Percentiles rank a stretch among this genome's conserved stretches.
phyloP scores from a whole-genome alignment of 2,888 invertebrate genomes.

The Odontocolon sp. region DNA sequence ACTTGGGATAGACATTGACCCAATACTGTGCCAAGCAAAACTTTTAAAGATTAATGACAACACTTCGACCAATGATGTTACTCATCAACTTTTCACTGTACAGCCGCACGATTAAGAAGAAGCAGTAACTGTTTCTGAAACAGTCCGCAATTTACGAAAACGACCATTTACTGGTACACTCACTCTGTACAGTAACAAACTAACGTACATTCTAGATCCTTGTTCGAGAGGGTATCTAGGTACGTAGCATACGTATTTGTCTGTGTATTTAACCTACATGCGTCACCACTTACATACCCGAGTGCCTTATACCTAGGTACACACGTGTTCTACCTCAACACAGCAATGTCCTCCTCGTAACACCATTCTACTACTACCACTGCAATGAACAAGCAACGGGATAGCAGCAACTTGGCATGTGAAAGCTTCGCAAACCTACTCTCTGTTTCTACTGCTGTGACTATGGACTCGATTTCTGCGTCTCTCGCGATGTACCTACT shows the following conservation, averaged over 20 bases:
- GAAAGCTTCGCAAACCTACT: slow-evolving; percentile 36
- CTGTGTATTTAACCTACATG: slow-evolving; percentile 59
- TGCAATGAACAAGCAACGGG: slow-evolving; percentile 31
- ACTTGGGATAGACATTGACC: no score
- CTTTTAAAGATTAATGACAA: no score
- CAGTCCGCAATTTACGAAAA: slow-evolving; percentile 3
- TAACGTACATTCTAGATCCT: slow-evolving; percentile 47
- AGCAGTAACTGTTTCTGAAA: no score
- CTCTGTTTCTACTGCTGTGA: not conserved
- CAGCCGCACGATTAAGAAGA: no score
- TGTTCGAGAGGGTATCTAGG: slow-evolving; percentile 19
- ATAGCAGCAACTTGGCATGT: slow-evolving; percentile 47
- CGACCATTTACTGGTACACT: slow-evolving; percentile 13
- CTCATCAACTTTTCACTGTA: no score
- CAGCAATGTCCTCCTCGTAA: slow-evolving; percentile 25
- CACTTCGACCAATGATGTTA: no score
- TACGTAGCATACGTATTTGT: slow-evolving; percentile 45
- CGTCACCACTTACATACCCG: slow-evolving; percentile 53
- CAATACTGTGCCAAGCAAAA: no score
- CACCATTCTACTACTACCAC: not conserved
- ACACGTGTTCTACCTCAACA: slow-evolving; percentile 23
- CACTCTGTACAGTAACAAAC: slow-evolving; percentile 1
- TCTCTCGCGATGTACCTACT: not conserved
- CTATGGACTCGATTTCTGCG: not conserved
- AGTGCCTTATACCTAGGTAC: slow-evolving; percentile 23